Percentiles rank a stretch among this genome's conserved stretches.
Conservation (phyloP, 2,888 invertebrate genomes). For the Andrena trimmerana region DNA sequence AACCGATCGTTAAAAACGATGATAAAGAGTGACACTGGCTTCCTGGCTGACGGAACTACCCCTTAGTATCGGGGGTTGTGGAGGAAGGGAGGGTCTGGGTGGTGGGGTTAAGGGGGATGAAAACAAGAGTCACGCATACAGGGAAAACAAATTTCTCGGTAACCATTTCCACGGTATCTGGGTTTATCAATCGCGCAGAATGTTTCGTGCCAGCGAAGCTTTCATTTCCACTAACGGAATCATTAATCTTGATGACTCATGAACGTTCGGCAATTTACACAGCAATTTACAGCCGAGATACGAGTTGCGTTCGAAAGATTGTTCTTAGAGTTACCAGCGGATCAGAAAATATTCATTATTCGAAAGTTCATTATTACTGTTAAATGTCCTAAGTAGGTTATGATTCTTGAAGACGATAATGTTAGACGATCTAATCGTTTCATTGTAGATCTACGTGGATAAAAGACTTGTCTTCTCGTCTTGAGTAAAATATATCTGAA, state of each 20-base stretch:
- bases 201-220: constrained; percentile 45
- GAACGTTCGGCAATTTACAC: constrained; percentile 16
- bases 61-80: constrained; percentile 6
- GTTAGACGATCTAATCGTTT: too few species aligned
- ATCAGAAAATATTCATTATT: too few species aligned
- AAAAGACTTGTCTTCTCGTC: too few species aligned
- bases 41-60: constrained; percentile 13
- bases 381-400: too few species aligned
- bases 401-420: too few species aligned
- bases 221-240: constrained; percentile 38
- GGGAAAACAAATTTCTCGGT: constrained; percentile 43
- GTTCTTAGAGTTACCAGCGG: too few species aligned
- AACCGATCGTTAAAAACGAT: constrained; percentile 48
- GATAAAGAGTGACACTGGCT: constrained; percentile 45
- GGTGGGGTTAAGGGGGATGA: background rate
- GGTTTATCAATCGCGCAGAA: constrained; percentile 41
- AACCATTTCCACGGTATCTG: constrained; percentile 40
- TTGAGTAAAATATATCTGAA: too few species aligned
- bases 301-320: background rate
- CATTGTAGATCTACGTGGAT: too few species aligned
- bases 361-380: too few species aligned
- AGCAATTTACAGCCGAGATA: constrained; percentile 13
- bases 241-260: constrained; percentile 34
- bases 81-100: too few species aligned
- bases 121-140: constrained; percentile 41